A percentile compares a stretch with the other conserved stretches of the same genome.
Conservation (phyloP, 1,140 invertebrate species). For the Bombus picipes region DNA sequence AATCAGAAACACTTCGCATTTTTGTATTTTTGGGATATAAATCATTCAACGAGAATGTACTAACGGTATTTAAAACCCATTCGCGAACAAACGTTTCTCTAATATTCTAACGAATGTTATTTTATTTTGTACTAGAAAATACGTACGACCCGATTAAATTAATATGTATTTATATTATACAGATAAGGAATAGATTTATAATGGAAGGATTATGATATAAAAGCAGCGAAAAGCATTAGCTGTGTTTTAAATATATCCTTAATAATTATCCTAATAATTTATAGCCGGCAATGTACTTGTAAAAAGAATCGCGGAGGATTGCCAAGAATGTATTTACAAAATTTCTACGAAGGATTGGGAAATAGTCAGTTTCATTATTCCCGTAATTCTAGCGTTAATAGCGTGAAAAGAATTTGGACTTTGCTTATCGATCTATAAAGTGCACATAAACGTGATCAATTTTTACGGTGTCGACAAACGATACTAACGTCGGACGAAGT, state of each 20-base stretch:
- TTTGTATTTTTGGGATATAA: not conserved
- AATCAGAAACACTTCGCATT: not conserved
- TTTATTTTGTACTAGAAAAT: not conserved
- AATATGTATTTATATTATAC: too few relatives aligned
- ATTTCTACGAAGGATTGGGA: not conserved
- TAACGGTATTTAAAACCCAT: not conserved
- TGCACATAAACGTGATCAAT: not conserved
- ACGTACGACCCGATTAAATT: not conserved
- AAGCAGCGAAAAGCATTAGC: too few relatives aligned
- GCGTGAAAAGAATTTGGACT: not conserved
- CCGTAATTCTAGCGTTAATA: not conserved
- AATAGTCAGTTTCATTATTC: not conserved
- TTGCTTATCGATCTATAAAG: not conserved
- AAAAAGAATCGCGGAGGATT: not conserved
- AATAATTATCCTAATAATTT: too few relatives aligned
- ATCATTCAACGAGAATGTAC: not conserved
- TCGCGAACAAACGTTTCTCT: too few relatives aligned
- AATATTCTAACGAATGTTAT: too few relatives aligned
- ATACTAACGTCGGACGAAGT: not conserved
- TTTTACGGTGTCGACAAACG: not conserved
- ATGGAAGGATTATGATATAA: too few relatives aligned
- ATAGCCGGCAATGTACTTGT: too few relatives aligned
- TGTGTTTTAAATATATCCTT: too few relatives aligned
- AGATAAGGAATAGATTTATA: too few relatives aligned
- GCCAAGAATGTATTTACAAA: not conserved